These are phyloP conservation scores for Ophion slaviceki DNA, from an alignment of 2,888 invertebrate genomes.

Conservation along the genomic window DNA sequence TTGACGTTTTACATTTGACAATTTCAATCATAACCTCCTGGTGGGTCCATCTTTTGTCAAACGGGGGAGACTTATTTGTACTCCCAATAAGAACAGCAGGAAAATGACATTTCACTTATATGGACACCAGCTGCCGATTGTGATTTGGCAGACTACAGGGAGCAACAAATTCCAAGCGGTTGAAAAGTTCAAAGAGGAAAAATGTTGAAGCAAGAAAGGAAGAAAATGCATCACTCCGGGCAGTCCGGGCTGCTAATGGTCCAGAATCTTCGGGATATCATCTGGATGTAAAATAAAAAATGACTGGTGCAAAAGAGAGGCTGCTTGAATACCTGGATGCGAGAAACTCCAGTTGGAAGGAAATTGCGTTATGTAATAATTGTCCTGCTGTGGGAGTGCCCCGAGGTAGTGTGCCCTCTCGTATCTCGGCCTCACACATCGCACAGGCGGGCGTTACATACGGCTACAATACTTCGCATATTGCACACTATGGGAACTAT, in stretches of 20 bases:
- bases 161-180: conserved; percentile 30
- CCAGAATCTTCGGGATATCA: conserved; percentile 50
- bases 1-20: too few species aligned
- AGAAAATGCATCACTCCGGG: conserved; percentile 38
- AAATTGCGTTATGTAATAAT: conserved; percentile 83
- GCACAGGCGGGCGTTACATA: conserved; percentile 44
- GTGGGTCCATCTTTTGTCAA: too few species aligned
- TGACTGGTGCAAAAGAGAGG: not conserved
- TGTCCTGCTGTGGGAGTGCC: conserved; percentile 82
- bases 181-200: conserved; percentile 36
- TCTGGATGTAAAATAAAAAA: conserved; percentile 56
- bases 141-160: conserved; percentile 5
- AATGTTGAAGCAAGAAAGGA: conserved; percentile 50
- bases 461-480: conserved; percentile 76
- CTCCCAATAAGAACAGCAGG: too few species aligned
- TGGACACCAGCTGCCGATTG: not conserved
- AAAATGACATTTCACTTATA: not conserved
- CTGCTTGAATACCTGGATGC: conserved; percentile 66
- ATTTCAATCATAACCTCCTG: too few species aligned
- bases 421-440: conserved; percentile 36
- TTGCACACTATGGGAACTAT: conserved; percentile 83
- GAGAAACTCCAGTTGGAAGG: conserved; percentile 75
- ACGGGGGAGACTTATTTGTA: too few species aligned
- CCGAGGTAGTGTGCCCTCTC: conserved; percentile 67
- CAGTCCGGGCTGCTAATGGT: conserved; percentile 31